A percentile compares a stretch with the other conserved stretches of the same genome.
phyloP scores from a whole-genome alignment of 23 tunicate genomes.

The Phallusia fumigata region DNA sequence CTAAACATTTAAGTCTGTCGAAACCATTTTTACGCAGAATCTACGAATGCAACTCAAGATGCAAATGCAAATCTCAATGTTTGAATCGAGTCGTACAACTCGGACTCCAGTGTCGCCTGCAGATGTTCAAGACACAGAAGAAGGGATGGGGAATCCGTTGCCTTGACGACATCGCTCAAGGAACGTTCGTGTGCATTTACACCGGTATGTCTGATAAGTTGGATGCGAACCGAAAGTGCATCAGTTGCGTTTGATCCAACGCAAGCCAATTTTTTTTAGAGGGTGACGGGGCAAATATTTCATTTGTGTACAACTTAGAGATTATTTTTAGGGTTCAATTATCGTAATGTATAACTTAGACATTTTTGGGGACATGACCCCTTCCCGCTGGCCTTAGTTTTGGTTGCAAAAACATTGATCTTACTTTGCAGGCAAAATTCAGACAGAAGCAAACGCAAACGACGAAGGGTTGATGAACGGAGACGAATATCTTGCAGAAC shows the following conservation, averaged over 20 bases:
- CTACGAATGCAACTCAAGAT: slow-evolving; percentile 79
- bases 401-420: too few relatives aligned
- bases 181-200: slow-evolving; percentile 91
- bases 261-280: too few relatives aligned
- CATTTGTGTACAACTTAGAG: too few relatives aligned
- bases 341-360: too few relatives aligned
- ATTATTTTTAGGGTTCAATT: too few relatives aligned
- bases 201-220: slow-evolving; percentile 82
- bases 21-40: slow-evolving; percentile 43
- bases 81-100: slow-evolving; percentile 85
- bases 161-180: slow-evolving; percentile 82
- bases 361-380: too few relatives aligned
- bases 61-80: slow-evolving; percentile 89
- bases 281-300: too few relatives aligned
- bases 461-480: slow-evolving; percentile 71
- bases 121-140: slow-evolving; percentile 93
- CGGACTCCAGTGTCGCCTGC: slow-evolving; percentile 81
- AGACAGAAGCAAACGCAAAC: slow-evolving; percentile 83
- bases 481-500: slow-evolving; percentile 96
- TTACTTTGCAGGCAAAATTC: slow-evolving; percentile 55
- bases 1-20: too few relatives aligned
- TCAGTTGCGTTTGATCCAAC: too few relatives aligned
- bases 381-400: too few relatives aligned
- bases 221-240: too few relatives aligned
- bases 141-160: slow-evolving; percentile 99